A percentile compares a stretch with the other conserved stretches of the same genome.
phyloP scores from a whole-genome alignment of 2,113 vertebrate species.

The Gymnogyps californianus region DNA sequence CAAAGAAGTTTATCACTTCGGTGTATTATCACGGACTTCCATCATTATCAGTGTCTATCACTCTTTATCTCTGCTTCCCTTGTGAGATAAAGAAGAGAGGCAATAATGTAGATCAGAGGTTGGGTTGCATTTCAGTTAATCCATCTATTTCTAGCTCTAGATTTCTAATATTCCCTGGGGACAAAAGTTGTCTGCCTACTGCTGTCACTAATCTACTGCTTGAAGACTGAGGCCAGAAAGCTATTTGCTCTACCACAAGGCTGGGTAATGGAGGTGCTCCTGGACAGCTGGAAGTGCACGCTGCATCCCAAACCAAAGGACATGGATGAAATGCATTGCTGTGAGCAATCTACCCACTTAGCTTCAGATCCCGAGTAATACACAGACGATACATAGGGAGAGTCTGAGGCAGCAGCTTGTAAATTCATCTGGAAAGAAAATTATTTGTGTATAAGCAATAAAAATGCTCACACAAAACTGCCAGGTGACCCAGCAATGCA shows the following conservation, averaged over 20 bases:
- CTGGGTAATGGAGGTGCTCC: slow-evolving; percentile 72
- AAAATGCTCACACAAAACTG: neutral
- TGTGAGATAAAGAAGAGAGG: slow-evolving; percentile 53
- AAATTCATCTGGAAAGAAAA: neutral
- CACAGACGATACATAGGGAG: neutral
- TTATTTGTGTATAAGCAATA: neutral
- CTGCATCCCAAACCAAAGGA: neutral
- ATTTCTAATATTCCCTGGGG: slow-evolving; percentile 45
- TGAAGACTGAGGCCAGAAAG: slow-evolving; percentile 3
- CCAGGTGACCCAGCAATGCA: neutral
- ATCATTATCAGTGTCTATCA: slow-evolving; percentile 61
- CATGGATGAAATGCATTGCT: slow-evolving; percentile 70
- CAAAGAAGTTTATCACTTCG: slow-evolving; percentile 67
- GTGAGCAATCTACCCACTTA: slow-evolving; percentile 74
- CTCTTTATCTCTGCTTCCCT: slow-evolving; percentile 55
- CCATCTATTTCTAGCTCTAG: slow-evolving; percentile 61
- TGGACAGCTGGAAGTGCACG: slow-evolving; percentile 61
- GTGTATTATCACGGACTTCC: slow-evolving; percentile 39
- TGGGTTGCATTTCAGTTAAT: slow-evolving; percentile 59
- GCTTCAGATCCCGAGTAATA: slow-evolving; percentile 22
- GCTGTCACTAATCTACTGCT: slow-evolving; percentile 50
- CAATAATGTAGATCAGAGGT: slow-evolving; percentile 53
- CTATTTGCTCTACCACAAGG: slow-evolving; percentile 66
- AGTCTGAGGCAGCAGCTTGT: neutral
- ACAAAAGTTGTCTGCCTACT: slow-evolving; percentile 41